These are phyloP conservation scores for Zootermopsis nevadensis DNA, from an alignment of 2,888 invertebrate species.

Conservation along the genomic window DNA sequence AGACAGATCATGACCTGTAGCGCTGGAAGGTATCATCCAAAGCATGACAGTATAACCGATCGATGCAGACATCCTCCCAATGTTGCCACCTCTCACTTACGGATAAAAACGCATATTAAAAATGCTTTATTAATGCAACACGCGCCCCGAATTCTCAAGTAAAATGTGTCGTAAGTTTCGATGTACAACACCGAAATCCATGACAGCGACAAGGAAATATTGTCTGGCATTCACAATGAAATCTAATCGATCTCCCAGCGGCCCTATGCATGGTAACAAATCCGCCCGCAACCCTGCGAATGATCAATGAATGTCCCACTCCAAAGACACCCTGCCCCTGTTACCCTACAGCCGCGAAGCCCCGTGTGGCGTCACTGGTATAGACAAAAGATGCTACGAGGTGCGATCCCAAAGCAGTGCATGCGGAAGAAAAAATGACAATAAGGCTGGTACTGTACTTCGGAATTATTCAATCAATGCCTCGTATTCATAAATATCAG, in stretches of 20 bases:
- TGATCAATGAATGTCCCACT: constrained; percentile 14
- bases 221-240: background rate
- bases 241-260: background rate
- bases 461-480: too few species aligned
- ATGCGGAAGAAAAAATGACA: too few species aligned
- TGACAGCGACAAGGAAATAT: too few species aligned
- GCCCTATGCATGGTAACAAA: constrained; percentile 7
- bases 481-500: too few species aligned
- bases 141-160: too few species aligned
- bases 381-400: too few species aligned
- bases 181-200: too few species aligned
- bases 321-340: constrained; percentile 23
- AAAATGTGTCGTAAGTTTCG: too few species aligned
- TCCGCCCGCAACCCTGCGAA: background rate
- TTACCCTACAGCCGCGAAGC: background rate
- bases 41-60: constrained; percentile 14
- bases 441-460: too few species aligned
- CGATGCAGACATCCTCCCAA: constrained; percentile 1
- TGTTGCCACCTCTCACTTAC: background rate
- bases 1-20: constrained; percentile 16
- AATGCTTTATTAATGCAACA: too few species aligned
- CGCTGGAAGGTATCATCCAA: background rate
- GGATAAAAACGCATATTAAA: too few species aligned
- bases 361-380: background rate
- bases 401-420: too few species aligned